These are phyloP conservation scores for Cepaea nemoralis DNA, from an alignment of 1,140 invertebrate genomes.

Conservation along the genomic window DNA sequence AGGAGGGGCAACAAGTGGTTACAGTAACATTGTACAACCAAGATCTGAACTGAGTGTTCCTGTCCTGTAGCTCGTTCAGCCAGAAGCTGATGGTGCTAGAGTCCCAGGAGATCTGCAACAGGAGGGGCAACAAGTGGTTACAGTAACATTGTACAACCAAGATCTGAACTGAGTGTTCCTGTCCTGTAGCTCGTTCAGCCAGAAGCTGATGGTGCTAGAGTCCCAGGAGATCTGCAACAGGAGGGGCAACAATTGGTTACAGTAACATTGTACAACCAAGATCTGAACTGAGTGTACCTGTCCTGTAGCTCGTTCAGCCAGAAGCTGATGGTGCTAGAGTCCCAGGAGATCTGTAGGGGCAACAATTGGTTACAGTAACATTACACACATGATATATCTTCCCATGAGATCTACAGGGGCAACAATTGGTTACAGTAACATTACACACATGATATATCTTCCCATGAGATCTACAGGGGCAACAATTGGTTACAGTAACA, in stretches of 20 bases:
- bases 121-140: conserved; percentile 79
- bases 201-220: conserved; percentile 95
- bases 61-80: conserved; percentile 94
- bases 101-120: conserved; percentile 90
- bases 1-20: no score
- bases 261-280: conserved; percentile 77
- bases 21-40: conserved; percentile 74
- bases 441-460: no score
- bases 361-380: no score
- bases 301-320: conserved; percentile 97
- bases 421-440: no score
- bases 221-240: conserved; percentile 98
- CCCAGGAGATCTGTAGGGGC: conserved; percentile 91
- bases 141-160: conserved; percentile 84
- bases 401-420: no score
- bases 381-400: no score
- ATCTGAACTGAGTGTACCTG: conserved; percentile 77
- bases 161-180: conserved; percentile 77
- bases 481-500: no score
- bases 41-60: conserved; percentile 77
- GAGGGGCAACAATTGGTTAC: conserved; percentile 95
- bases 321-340: conserved; percentile 94
- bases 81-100: conserved; percentile 96
- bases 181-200: conserved; percentile 95
- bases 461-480: no score